Conservation (phyloP, 2,113 vertebrate genomes). For the Callopanchax toddi region DNA sequence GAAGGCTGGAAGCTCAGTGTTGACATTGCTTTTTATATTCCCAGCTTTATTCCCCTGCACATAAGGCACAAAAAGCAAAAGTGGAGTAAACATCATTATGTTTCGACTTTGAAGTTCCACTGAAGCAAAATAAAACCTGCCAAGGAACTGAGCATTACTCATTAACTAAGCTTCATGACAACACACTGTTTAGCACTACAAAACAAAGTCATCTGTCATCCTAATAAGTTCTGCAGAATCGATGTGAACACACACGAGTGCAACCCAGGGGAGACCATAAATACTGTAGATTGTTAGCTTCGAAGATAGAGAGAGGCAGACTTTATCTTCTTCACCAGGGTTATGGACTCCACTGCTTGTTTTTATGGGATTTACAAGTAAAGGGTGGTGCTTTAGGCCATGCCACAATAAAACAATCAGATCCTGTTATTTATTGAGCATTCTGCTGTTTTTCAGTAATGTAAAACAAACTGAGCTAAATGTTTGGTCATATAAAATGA, state of each 20-base stretch:
- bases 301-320: not conserved
- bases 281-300: not conserved
- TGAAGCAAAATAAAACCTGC: constrained; percentile 3
- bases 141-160: not conserved
- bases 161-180: not conserved
- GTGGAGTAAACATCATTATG: not conserved
- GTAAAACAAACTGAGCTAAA: not conserved
- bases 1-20: constrained; percentile 8
- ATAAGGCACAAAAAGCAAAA: constrained; percentile 5
- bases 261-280: not conserved
- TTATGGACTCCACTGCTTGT: not conserved
- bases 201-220: not conserved
- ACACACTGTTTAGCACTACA: not conserved
- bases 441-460: too few relatives aligned
- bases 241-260: not conserved
- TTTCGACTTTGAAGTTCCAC: not conserved
- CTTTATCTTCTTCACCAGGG: not conserved
- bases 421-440: too few relatives aligned
- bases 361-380: not conserved
- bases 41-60: not conserved
- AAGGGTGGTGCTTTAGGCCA: not conserved
- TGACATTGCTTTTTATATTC: constrained; percentile 21
- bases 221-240: not conserved
- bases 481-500: not conserved
- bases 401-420: not conserved